Base-by-base conservation (phyloP, 2,797 vertebrate species). In the Tauraco hartlaubi region DNA sequence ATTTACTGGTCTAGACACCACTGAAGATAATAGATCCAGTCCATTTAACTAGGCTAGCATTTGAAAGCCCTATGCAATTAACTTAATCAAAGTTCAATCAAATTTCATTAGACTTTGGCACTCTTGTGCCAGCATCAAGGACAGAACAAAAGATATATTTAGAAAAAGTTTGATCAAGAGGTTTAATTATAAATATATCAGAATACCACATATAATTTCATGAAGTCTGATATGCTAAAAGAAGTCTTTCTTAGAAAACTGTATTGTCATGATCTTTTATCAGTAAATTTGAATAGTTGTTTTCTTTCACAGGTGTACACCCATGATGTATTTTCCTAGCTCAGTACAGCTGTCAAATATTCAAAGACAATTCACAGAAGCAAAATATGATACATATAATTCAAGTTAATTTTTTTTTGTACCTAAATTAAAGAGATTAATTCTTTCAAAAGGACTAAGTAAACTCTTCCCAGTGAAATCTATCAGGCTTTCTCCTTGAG, bases 71-170 rank as follows among this genome's bases (percentile, higher is more conserved):
- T 62, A 9, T 79, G 55, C 46, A 95, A 88, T 92, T 88, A 93
- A 72, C n/a, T 84, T 88, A 84, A 93, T 93, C 68, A 90, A 88
- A 86, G 46, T 88, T 88, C 58, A 90, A 46, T 64, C 69, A 94
- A 90, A 91, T 84, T 93, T 88, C 46, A 73, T 96, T 89, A 84
- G 39, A 55, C 51, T 78, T 72, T 51, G 55, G 20, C 19, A 75
- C 11, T 88, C 49, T 35, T 49, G 9, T 55, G 33, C 26, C 39
- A 84, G 11, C 21, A 75, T 73, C 33, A 84, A 92, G 83, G 59
- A 44, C 54, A 51, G 62, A 78, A 64, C 15, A 66, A 61, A 76
- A 88, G 28, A 75, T 28, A 15, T 8, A 54, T 48, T 49, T 58
- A 15, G 16, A 54, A 94, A 88, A 88, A 84, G 11, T 37, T 43